These are phyloP conservation scores for Elephantulus edwardii DNA, from an alignment of 2,113 vertebrate species.

Conservation along the genomic window DNA sequence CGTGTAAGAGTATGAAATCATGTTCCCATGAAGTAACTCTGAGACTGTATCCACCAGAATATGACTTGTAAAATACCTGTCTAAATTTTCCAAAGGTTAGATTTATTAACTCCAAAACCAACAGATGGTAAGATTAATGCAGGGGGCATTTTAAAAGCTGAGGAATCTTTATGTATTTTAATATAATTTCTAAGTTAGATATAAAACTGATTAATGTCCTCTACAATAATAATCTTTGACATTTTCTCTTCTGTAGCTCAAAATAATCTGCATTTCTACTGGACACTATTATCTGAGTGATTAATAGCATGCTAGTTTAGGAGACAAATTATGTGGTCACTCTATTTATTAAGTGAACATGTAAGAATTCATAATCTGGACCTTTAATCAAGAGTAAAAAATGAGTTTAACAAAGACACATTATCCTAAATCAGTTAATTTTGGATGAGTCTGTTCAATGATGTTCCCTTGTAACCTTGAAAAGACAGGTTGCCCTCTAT, in stretches of 20 bases:
- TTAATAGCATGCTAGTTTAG: neutral
- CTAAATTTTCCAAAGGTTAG: constrained; percentile 16
- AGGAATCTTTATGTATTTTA: neutral
- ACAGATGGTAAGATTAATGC: neutral
- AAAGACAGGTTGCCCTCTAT: neutral
- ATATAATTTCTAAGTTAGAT: neutral
- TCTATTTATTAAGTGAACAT: neutral
- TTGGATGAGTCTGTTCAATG: neutral
- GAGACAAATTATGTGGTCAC: neutral
- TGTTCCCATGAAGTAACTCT: constrained; percentile 11
- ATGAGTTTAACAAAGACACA: neutral
- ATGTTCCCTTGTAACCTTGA: neutral
- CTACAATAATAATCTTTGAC: neutral
- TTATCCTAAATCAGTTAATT: neutral
- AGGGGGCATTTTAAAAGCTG: neutral
- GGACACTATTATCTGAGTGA: neutral
- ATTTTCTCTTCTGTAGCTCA: constrained; percentile 8
- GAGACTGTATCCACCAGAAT: neutral
- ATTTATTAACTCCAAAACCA: neutral
- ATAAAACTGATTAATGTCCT: constrained; percentile 12
- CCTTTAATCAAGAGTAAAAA: neutral
- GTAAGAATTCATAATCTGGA: neutral
- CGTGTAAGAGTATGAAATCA: neutral
- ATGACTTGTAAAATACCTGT: constrained; percentile 1
- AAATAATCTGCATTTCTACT: constrained; percentile 30